A percentile compares a stretch with the other conserved stretches of the same genome.
phyloP scores from a whole-genome alignment of 1,140 invertebrate species.

The Papilio helenus region DNA sequence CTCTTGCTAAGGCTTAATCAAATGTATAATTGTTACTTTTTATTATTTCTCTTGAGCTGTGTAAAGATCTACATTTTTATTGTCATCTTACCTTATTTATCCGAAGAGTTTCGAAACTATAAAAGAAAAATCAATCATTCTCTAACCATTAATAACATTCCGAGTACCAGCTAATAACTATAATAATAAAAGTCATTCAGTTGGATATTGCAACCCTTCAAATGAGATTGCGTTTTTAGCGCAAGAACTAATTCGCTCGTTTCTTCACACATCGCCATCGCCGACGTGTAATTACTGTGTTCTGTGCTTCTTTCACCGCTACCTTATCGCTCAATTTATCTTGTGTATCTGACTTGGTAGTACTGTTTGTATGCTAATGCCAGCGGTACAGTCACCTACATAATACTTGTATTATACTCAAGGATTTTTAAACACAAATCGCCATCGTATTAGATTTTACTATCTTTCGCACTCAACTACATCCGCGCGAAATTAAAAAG shows the following conservation, averaged over 20 bases:
- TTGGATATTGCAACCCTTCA: conserved; percentile 38
- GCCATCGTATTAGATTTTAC: not conserved
- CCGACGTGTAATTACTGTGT: conserved; percentile 65
- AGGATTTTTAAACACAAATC: not conserved
- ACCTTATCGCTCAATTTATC: conserved; percentile 76
- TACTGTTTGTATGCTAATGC: conserved; percentile 77
- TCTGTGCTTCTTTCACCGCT: conserved; percentile 68
- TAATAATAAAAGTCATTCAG: conserved; percentile 36
- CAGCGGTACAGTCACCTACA: conserved; percentile 52
- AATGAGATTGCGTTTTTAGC: conserved; percentile 53
- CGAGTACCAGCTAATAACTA: conserved; percentile 26
- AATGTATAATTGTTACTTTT: not conserved
- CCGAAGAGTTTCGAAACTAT: not conserved
- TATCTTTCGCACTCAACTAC: not conserved
- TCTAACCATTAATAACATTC: conserved; percentile 26
- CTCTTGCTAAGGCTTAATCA: not conserved
- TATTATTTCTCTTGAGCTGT: not conserved
- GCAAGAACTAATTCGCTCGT: conserved; percentile 53
- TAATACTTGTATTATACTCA: conserved; percentile 40
- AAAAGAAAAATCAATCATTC: conserved; percentile 35
- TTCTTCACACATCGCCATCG: conserved; percentile 52
- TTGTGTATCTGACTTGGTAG: conserved; percentile 60
- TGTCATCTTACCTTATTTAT: conserved; percentile 4
- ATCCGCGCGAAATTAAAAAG: no score
- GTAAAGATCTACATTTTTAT: not conserved